Base-by-base conservation (phyloP, 1,140 invertebrate species). In the Piezodorus guildinii region DNA sequence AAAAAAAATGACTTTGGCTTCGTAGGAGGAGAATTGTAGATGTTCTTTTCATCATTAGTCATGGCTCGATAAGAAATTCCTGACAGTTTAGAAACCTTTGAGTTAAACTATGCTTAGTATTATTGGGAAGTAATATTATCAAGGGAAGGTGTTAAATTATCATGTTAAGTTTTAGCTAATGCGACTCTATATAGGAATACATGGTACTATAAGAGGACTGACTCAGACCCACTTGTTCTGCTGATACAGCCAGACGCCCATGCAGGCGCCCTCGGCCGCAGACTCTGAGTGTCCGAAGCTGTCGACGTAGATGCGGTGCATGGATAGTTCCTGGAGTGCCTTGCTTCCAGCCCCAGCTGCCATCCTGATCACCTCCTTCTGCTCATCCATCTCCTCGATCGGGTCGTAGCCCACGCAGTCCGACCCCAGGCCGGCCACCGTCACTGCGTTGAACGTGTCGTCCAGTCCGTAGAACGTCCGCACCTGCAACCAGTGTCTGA, bases 251-350 rank as follows among this genome's bases (percentile, higher is more conserved):
- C 72, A 80, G n/a, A 77, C 56, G 23, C 70, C 70, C 34, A 82
- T 70, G 51, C 69, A 49, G 25, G 74, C 72, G 12, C 78, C 79
- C 71, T 81, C 80, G 21, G 80, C 79, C 27, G 77, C 76, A 61
- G 79, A 78, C 71, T 79, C 77, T 52, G 77, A 71, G 71, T 80
- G 74, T 10, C 72, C 74, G 73, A 79, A 80, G 8, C 76, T 72
- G 68, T 82, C 81, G 6, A 82, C 73, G 15, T 71, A 69, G 25
- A 82, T 73, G 25, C 73, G 71, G 30, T 77, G 70, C 5, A 66
- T 17, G 4, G 72, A 72, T 27, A 73, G 65, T 23, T 75, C 72
- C 49, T 71, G 69, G 21, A 80, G 70, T 16, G 72, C 69, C 64
- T 64, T 70, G 9, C 73, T 71, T 15, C 76, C 78, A 69, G 68